Evolutionary conservation across 2,113 vertebrate genomes (phyloP).

Genomic region (Oryzias celebensis): DNA sequence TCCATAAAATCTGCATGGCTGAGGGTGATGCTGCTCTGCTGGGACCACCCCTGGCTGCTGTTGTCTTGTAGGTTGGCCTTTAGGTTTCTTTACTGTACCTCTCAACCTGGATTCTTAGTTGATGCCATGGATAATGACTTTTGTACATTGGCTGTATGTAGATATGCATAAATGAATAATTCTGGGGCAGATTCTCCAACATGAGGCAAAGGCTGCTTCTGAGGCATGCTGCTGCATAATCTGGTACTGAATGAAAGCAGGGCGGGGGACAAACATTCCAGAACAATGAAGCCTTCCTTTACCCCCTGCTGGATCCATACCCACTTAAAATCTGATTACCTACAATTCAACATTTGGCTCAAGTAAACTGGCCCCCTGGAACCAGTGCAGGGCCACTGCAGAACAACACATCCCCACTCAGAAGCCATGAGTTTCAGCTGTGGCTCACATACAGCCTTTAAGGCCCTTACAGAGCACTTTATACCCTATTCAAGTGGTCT

Average conservation of each 20-base stretch:
- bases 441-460: conserved; percentile 68
- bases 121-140: conserved; percentile 38
- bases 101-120: conserved; percentile 38
- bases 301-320: conserved; percentile 65
- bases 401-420: conserved; percentile 50
- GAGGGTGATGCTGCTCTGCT: conserved; percentile 39
- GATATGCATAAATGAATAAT: conserved; percentile 58
- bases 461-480: conserved; percentile 68
- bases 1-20: conserved; percentile 47
- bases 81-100: conserved; percentile 29
- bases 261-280: conserved; percentile 66
- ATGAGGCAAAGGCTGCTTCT: conserved; percentile 60
- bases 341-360: conserved; percentile 58
- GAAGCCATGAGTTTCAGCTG: conserved; percentile 68
- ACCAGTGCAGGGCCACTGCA: conserved; percentile 38
- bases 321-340: conserved; percentile 66
- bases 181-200: conserved; percentile 67
- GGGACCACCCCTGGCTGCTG: conserved; percentile 52
- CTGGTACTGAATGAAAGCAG: conserved; percentile 45
- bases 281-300: conserved; percentile 70
- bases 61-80: conserved; percentile 22
- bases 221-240: conserved; percentile 68
- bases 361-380: conserved; percentile 48
- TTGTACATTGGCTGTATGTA: conserved; percentile 28
- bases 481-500: conserved; percentile 67